Percentiles rank a stretch among this genome's conserved stretches.
phyloP scores from a whole-genome alignment of 2,113 vertebrate species.

The Puntigrus tetrazona region DNA sequence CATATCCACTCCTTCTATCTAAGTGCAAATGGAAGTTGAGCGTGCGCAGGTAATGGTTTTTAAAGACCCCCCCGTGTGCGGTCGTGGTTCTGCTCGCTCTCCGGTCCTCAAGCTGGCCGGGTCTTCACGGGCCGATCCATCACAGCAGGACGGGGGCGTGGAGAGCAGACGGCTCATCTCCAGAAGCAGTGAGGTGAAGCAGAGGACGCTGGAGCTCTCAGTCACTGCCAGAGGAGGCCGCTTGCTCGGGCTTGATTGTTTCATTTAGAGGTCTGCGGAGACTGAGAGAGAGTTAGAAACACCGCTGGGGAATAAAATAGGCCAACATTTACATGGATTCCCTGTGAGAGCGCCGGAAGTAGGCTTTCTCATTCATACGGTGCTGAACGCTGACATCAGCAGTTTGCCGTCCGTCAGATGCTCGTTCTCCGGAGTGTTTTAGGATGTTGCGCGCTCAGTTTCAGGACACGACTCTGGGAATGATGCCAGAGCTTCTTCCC shows the following conservation, averaged over 20 bases:
- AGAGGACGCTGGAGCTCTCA: slow-evolving; percentile 56
- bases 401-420: background rate
- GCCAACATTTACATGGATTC: background rate
- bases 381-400: background rate
- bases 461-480: background rate
- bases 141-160: slow-evolving; percentile 45
- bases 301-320: background rate
- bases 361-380: background rate
- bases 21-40: background rate
- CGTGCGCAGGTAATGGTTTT: background rate
- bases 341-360: background rate
- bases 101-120: slow-evolving; percentile 49
- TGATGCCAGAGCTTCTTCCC: background rate
- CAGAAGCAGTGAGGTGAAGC: slow-evolving; percentile 67
- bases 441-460: background rate
- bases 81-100: slow-evolving; percentile 51
- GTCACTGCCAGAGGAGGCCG: slow-evolving; percentile 53
- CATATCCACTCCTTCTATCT: background rate
- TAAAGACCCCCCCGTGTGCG: slow-evolving; percentile 3
- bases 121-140: slow-evolving; percentile 57
- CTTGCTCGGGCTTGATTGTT: background rate
- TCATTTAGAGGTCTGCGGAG: background rate
- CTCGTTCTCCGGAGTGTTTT: background rate
- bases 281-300: background rate
- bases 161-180: slow-evolving; percentile 62